Evolutionary conservation across 2,113 vertebrate genomes (phyloP).

Genomic region (Cervus canadensis): DNA sequence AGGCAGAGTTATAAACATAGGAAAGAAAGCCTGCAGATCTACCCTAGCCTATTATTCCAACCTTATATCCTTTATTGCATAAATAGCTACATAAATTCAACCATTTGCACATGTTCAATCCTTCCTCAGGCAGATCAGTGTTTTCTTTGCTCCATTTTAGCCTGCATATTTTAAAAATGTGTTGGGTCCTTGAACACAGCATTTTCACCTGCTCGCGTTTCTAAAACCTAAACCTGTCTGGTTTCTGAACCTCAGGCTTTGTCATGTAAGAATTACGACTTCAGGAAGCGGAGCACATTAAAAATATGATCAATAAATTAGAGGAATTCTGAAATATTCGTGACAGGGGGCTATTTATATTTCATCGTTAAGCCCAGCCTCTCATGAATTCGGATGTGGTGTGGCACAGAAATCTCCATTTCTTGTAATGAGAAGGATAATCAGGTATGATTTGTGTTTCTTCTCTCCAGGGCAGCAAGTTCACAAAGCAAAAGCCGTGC

Average conservation of each 20-base stretch:
- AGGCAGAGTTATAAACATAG: neutral
- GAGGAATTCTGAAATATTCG: neutral
- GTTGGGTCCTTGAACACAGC: neutral
- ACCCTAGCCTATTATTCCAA: neutral
- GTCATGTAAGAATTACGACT: neutral
- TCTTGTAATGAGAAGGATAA: neutral
- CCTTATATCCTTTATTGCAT: neutral
- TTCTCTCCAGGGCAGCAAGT: neutral
- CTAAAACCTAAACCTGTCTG: conserved; percentile 12
- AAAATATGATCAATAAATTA: conserved; percentile 34
- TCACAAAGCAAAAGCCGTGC: neutral
- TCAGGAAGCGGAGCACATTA: neutral
- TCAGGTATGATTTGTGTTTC: neutral
- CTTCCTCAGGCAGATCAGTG: neutral
- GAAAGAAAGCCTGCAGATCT: neutral
- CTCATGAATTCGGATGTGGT: neutral
- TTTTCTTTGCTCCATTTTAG: conserved; percentile 5
- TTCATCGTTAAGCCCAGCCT: neutral
- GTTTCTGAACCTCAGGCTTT: neutral
- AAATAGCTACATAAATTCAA: neutral
- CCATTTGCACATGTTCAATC: neutral
- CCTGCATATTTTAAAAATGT: conserved; percentile 36
- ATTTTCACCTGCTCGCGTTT: conserved; percentile 37
- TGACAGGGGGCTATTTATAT: neutral
- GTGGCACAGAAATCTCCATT: neutral